phyloP scores from a whole-genome alignment of 2,797 vertebrate species.

The Selene dorsalis region DNA sequence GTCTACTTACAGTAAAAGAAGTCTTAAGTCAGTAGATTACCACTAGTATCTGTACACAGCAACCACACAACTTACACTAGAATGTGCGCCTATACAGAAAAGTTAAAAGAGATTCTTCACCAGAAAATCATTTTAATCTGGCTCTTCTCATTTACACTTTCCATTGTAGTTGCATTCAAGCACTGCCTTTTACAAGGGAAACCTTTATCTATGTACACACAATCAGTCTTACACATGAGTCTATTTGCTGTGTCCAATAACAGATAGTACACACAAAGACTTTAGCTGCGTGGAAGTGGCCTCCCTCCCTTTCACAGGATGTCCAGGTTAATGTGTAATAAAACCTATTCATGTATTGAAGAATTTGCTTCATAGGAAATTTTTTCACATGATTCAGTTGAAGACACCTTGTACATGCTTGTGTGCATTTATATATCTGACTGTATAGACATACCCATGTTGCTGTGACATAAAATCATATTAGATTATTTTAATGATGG shows the following conservation, averaged over 20 bases:
- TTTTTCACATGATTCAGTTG: conserved; percentile 2
- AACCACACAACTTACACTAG: background rate
- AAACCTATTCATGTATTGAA: background rate
- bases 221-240: conserved; percentile 1
- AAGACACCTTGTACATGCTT: background rate
- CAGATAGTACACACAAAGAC: conserved; percentile 3
- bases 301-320: conserved; percentile 35
- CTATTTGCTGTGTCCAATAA: background rate
- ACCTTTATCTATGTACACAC: conserved; percentile 35
- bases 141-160: background rate
- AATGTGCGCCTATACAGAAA: background rate
- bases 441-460: background rate
- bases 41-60: background rate
- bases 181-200: background rate
- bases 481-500: background rate
- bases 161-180: background rate
- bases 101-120: background rate
- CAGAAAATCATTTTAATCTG: background rate
- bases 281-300: background rate
- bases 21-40: conserved; percentile 31
- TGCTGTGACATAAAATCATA: background rate
- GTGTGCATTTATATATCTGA: background rate
- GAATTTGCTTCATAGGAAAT: conserved; percentile 15
- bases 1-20: conserved; percentile 47
- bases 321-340: conserved; percentile 55